phyloP scores from a whole-genome alignment of 2,888 invertebrate species.

The Andrena minutula region DNA sequence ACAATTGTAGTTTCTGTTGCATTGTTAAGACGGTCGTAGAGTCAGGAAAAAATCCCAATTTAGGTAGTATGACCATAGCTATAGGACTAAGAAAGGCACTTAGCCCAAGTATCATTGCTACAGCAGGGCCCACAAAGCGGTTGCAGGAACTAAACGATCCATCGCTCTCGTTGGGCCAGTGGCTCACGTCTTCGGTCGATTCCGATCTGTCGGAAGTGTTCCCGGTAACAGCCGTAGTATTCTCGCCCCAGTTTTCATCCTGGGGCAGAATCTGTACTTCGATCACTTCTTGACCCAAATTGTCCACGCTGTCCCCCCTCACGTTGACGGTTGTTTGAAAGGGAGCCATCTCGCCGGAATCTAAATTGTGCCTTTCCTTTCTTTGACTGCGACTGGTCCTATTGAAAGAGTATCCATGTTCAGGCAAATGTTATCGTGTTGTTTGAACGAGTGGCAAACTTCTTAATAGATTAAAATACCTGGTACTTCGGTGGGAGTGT shows the following conservation, averaged over 20 bases:
- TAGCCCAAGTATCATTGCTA: conserved; percentile 92
- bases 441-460: neutral
- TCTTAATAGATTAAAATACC: conserved; percentile 84
- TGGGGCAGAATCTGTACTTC: conserved; percentile 98
- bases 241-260: conserved; percentile 99
- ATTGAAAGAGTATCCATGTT: neutral
- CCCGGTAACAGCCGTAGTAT: conserved; percentile 98
- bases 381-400: conserved; percentile 89
- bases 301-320: conserved; percentile 88
- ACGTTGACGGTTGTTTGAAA: conserved; percentile 95
- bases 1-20: conserved; percentile 89
- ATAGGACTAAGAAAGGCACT: conserved; percentile 96
- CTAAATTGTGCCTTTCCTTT: conserved; percentile 86
- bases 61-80: conserved; percentile 97
- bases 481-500: conserved; percentile 89
- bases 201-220: conserved; percentile 98
- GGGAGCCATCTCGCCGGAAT: conserved; percentile 91
- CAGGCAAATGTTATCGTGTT: neutral
- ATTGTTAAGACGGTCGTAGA: conserved; percentile 88
- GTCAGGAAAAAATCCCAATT: conserved; percentile 94
- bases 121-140: conserved; percentile 92
- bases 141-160: conserved; percentile 91
- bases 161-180: conserved; percentile 92
- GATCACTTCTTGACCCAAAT: conserved; percentile 95
- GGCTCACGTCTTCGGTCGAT: conserved; percentile 95